These are phyloP conservation scores for Rutilus rutilus DNA, from an alignment of 2,113 vertebrate genomes.

Conservation along the genomic window DNA sequence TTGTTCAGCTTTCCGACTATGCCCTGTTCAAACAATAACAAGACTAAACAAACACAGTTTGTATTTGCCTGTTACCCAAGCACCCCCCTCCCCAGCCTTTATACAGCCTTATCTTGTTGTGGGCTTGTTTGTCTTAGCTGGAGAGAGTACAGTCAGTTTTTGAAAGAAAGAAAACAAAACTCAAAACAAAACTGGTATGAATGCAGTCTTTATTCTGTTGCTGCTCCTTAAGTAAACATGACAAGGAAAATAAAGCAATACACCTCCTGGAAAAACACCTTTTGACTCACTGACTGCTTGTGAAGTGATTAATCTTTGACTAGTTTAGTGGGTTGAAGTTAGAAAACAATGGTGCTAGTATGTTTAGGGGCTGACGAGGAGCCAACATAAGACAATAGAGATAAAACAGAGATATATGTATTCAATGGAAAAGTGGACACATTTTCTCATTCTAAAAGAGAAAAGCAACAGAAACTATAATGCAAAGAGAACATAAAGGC, in stretches of 20 bases:
- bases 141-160: constrained; percentile 72
- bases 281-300: constrained; percentile 66
- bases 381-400: constrained; percentile 15
- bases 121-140: constrained; percentile 77
- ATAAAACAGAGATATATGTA: background rate
- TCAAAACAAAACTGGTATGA: constrained; percentile 58
- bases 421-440: background rate
- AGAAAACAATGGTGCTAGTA: constrained; percentile 65
- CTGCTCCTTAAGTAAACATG: constrained; percentile 78
- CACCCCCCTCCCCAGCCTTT: constrained; percentile 64
- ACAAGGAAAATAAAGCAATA: constrained; percentile 75
- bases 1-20: constrained; percentile 67
- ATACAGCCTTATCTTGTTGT: constrained; percentile 79
- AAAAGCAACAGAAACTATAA: background rate
- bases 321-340: constrained; percentile 61
- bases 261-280: constrained; percentile 72
- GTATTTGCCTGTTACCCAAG: constrained; percentile 81
- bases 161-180: constrained; percentile 49
- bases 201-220: constrained; percentile 61
- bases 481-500: background rate
- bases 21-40: constrained; percentile 81
- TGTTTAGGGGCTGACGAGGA: constrained; percentile 24
- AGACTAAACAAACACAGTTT: constrained; percentile 79
- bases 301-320: constrained; percentile 31
- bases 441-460: background rate